phyloP scores from a whole-genome alignment of 2,113 vertebrate species.

The Pygathrix nemaeus region DNA sequence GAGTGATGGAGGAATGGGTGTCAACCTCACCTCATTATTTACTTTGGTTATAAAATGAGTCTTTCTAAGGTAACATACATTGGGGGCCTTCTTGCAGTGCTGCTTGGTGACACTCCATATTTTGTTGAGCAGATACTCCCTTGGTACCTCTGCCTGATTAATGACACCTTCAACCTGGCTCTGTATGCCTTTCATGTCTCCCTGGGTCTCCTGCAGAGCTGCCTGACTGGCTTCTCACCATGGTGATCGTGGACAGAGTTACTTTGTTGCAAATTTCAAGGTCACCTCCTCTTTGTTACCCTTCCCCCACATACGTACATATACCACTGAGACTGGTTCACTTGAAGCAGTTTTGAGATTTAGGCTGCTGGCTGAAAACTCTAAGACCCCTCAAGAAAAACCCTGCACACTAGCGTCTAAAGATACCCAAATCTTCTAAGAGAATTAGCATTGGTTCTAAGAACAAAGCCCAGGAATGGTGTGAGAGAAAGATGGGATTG shows the following conservation, averaged over 20 bases:
- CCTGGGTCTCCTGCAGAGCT: not conserved
- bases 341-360: not conserved
- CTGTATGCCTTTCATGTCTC: not conserved
- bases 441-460: not conserved
- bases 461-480: too few relatives aligned
- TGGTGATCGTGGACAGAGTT: conserved; percentile 16
- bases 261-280: conserved; percentile 47
- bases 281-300: not conserved
- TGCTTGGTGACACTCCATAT: not conserved
- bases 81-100: not conserved
- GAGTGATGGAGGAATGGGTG: not conserved
- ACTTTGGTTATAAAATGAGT: conserved; percentile 20
- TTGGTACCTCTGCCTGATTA: not conserved
- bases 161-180: conserved; percentile 50
- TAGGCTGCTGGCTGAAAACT: not conserved
- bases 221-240: conserved; percentile 19
- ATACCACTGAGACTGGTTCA: not conserved
- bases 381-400: not conserved
- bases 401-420: not conserved
- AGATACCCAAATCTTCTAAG: not conserved
- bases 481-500: not conserved
- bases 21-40: not conserved
- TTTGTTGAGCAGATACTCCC: not conserved
- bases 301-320: not conserved
- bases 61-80: not conserved